Percentiles rank a stretch among this genome's conserved stretches.
Evolutionary conservation across 2,888 invertebrate genomes (phyloP).

Genomic region (Eumerus sabulonum): DNA sequence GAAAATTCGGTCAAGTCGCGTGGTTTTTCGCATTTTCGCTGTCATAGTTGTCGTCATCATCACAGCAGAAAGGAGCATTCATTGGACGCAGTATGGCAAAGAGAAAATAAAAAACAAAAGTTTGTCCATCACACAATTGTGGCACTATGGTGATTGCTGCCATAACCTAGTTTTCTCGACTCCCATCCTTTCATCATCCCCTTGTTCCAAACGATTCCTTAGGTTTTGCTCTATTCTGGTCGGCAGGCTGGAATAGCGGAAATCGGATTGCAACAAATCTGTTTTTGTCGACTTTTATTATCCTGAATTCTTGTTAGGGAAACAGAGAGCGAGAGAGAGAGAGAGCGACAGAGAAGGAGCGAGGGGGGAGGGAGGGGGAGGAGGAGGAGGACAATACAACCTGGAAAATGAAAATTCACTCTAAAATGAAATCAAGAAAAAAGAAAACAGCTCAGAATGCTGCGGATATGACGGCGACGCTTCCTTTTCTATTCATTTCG

Average conservation of each 20-base stretch:
- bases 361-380: not conserved
- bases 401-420: constrained; percentile 40
- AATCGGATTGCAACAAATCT: constrained; percentile 66
- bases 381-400: not conserved
- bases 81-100: not conserved
- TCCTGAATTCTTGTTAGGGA: constrained; percentile 17
- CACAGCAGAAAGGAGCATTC: constrained; percentile 32
- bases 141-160: constrained; percentile 59
- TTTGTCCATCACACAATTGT: constrained; percentile 6
- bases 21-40: too few species aligned
- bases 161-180: constrained; percentile 47
- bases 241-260: constrained; percentile 19
- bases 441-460: constrained; percentile 2
- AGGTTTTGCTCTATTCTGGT: too few species aligned
- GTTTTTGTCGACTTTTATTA: constrained; percentile 54
- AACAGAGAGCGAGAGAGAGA: not conserved
- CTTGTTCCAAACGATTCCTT: too few species aligned
- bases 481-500: constrained; percentile 18
- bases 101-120: not conserved
- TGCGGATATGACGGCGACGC: constrained; percentile 6
- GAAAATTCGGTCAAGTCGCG: constrained; percentile 59
- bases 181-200: constrained; percentile 1
- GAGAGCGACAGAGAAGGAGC: not conserved
- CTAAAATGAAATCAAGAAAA: constrained; percentile 39
- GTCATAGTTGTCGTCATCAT: too few species aligned